These are phyloP conservation scores for Zosterops hypoxanthus DNA, from an alignment of 2,113 vertebrate species.

Conservation along the genomic window DNA sequence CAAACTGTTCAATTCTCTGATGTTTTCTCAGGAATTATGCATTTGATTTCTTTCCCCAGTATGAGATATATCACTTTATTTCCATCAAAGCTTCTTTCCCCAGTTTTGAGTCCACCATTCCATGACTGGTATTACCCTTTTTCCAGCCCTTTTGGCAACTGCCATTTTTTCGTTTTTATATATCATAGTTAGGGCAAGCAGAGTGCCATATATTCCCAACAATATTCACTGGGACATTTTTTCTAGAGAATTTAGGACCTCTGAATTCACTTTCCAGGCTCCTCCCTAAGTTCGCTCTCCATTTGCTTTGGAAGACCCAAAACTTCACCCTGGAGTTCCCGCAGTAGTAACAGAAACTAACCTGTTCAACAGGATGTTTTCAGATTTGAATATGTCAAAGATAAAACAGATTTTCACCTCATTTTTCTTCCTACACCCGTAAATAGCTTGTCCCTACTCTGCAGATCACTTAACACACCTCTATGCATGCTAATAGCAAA, in stretches of 20 bases:
- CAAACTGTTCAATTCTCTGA: background rate
- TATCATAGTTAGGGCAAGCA: background rate
- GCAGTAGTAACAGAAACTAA: background rate
- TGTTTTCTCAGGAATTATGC: background rate
- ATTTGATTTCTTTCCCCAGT: background rate
- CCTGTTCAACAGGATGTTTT: background rate
- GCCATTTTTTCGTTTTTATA: background rate
- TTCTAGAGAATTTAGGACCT: background rate
- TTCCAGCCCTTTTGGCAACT: background rate
- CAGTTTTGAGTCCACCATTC: background rate
- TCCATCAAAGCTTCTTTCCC: background rate
- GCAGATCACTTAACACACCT: rapidly evolving
- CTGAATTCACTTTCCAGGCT: background rate
- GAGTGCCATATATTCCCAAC: background rate
- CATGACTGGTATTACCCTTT: background rate
- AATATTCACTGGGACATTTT: background rate
- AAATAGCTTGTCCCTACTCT: rapidly evolving
- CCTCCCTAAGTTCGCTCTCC: background rate
- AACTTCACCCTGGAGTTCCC: background rate
- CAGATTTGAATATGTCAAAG: background rate
- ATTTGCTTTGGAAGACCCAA: background rate
- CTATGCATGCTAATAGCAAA: background rate
- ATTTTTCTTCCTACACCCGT: background rate
- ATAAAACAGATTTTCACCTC: background rate
- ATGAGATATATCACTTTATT: background rate